These are phyloP conservation scores for Pseudolaguvia tuberculata DNA, from an alignment of 2,113 vertebrate genomes.

Conservation along the genomic window DNA sequence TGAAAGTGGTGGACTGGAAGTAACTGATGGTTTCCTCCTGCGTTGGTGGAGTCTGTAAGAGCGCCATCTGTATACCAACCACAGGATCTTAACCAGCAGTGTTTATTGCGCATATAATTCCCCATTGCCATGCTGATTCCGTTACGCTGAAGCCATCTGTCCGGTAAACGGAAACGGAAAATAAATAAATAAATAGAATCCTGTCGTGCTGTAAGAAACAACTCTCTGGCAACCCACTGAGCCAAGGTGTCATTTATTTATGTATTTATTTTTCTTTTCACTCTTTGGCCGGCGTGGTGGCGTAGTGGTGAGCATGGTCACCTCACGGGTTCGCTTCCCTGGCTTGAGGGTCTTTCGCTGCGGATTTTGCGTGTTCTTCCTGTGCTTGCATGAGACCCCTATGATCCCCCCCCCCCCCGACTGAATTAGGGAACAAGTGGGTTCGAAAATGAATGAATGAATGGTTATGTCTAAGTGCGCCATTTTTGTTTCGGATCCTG, in stretches of 20 bases:
- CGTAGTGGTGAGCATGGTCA: no score
- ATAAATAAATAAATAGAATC: conserved; percentile 11
- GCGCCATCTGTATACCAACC: conserved; percentile 71
- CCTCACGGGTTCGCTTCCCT: no score
- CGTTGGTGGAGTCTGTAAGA: conserved; percentile 51
- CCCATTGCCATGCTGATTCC: conserved; percentile 53
- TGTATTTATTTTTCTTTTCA: neutral
- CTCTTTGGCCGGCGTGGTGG: no score
- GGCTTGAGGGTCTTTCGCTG: no score
- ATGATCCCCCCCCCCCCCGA: no score
- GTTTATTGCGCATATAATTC: conserved; percentile 77
- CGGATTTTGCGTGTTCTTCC: no score
- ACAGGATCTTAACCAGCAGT: conserved; percentile 70
- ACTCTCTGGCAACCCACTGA: conserved; percentile 19
- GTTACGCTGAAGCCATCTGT: conserved; percentile 73
- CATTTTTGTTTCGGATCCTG: conserved; percentile 4
- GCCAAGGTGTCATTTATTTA: neutral
- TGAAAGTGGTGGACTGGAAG: conserved; percentile 6
- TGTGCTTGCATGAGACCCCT: no score
- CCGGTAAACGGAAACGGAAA: conserved; percentile 58
- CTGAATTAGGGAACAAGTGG: no score
- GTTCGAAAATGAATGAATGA: no score
- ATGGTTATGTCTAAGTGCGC: conserved; percentile 3
- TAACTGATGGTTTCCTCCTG: conserved; percentile 27
- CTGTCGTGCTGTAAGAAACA: conserved; percentile 13